phyloP scores from a whole-genome alignment of 1,140 invertebrate species.

The Paracyclopina nana region DNA sequence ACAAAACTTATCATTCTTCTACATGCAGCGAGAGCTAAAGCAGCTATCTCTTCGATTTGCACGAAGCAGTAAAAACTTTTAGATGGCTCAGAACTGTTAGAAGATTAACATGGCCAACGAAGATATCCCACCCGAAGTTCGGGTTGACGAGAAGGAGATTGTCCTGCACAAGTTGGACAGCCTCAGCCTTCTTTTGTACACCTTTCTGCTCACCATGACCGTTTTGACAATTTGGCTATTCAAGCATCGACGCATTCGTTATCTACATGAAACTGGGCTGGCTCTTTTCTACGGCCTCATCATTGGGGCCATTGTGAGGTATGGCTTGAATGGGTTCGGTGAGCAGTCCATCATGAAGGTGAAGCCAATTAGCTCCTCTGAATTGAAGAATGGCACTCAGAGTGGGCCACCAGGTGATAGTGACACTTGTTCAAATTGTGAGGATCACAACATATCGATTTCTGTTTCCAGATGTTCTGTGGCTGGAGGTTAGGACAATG shows the following conservation, averaged over 20 bases:
- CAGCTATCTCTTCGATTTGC: too few relatives aligned
- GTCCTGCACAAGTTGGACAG: slow-evolving; percentile 2
- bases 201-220: slow-evolving; percentile 8
- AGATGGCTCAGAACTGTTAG: too few relatives aligned
- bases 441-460: too few relatives aligned
- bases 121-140: not conserved
- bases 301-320: not conserved
- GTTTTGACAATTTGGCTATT: slow-evolving; percentile 15
- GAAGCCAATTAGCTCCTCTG: not conserved
- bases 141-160: slow-evolving; percentile 5
- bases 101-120: too few relatives aligned
- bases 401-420: not conserved
- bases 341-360: not conserved
- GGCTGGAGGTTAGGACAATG: too few relatives aligned
- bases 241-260: slow-evolving; percentile 12
- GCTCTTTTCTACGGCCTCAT: slow-evolving; percentile 11
- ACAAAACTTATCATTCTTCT: too few relatives aligned
- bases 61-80: too few relatives aligned
- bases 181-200: slow-evolving; percentile 9
- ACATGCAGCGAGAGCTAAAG: too few relatives aligned
- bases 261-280: slow-evolving; percentile 11
- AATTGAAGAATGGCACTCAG: not conserved
- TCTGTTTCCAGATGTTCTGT: too few relatives aligned
- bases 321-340: not conserved
- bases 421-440: too few relatives aligned